Conservation (phyloP, 2,888 invertebrate genomes). For the Suillia variegata region DNA sequence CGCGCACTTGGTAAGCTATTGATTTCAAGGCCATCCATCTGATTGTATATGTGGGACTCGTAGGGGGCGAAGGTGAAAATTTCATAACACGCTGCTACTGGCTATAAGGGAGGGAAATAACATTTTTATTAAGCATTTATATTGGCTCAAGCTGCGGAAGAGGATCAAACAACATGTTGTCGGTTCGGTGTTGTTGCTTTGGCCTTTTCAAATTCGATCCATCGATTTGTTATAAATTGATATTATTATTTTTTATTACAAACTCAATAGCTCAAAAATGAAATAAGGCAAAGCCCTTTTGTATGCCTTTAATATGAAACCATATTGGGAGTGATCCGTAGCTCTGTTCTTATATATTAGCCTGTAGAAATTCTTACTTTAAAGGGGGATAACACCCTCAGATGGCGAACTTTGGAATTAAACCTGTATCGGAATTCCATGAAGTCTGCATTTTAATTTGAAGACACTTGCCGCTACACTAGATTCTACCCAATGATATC, state of each 20-base stretch:
- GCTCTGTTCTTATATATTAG: no score
- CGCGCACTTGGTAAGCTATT: constrained; percentile 34
- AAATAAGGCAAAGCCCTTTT: constrained; percentile 14
- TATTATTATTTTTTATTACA: background rate
- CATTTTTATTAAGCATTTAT: constrained; percentile 2
- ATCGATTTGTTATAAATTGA: no score
- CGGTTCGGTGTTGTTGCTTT: constrained; percentile 54
- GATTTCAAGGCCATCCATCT: constrained; percentile 45
- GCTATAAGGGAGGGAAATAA: background rate
- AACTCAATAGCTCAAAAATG: constrained; percentile 25
- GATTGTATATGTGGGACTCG: no score
- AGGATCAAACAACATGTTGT: constrained; percentile 41
- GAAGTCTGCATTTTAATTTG: no score
- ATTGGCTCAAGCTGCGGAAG: constrained; percentile 7
- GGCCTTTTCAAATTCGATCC: constrained; percentile 31
- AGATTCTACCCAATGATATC: no score
- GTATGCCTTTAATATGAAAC: constrained; percentile 7
- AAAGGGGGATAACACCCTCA: no score
- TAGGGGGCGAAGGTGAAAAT: constrained; percentile 29
- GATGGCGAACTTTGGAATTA: no score
- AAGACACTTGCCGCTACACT: no score
- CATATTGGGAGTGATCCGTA: no score
- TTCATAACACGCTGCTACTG: constrained; percentile 42
- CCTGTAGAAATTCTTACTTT: no score
- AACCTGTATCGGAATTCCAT: no score